Percentiles rank a stretch among this genome's conserved stretches.
Evolutionary conservation across 2,888 invertebrate genomes (phyloP).

Genomic region (Heliconius ismenius): DNA sequence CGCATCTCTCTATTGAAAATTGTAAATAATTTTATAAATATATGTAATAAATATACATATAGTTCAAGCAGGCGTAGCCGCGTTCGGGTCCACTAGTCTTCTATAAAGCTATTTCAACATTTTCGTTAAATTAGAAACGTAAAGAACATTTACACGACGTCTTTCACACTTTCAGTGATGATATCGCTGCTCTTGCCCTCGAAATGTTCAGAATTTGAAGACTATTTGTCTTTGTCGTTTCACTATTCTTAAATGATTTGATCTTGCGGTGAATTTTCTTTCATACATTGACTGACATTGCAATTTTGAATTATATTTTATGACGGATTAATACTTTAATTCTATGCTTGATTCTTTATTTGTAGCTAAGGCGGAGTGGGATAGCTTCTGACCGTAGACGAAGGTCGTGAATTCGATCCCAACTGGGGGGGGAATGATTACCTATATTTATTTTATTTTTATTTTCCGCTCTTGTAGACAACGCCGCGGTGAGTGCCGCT

Average conservation of each 20-base stretch:
- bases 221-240: slow-evolving; percentile 1
- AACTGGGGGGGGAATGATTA: background rate
- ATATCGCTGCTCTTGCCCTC: background rate
- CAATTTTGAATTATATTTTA: background rate
- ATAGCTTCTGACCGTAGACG: background rate
- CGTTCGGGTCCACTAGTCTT: no score
- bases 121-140: slow-evolving; percentile 8
- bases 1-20: no score
- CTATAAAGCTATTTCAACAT: slow-evolving; percentile 4
- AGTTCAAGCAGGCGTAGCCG: no score
- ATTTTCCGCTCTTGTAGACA: background rate
- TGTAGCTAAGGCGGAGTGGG: background rate
- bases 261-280: background rate
- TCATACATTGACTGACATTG: background rate
- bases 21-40: no score
- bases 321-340: background rate
- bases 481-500: background rate
- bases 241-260: slow-evolving; percentile 1
- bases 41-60: no score
- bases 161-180: slow-evolving; percentile 9
- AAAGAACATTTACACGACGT: background rate
- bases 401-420: background rate
- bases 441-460: background rate
- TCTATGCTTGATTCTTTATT: no score
- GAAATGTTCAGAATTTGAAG: background rate